A percentile compares a stretch with the other conserved stretches of the same genome.
phyloP scores from a whole-genome alignment of 2,888 invertebrate species.

The Epistrophella euchroma region DNA sequence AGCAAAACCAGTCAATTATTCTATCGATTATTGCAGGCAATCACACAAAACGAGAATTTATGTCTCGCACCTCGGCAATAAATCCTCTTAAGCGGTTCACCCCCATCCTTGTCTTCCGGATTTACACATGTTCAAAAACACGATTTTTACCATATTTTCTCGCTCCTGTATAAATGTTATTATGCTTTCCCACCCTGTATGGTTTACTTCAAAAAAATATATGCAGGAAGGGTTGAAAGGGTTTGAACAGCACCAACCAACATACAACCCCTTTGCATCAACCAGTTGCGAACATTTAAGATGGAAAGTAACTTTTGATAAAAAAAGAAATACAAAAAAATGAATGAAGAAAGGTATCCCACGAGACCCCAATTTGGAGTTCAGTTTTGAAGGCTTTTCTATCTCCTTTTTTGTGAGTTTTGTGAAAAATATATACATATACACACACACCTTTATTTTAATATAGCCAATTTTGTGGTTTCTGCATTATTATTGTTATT shows the following conservation, averaged over 20 bases:
- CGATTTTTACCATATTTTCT: constrained; percentile 63
- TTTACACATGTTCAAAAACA: constrained; percentile 75
- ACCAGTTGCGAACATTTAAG: constrained; percentile 60
- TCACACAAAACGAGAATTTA: constrained; percentile 83
- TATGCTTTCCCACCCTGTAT: constrained; percentile 39
- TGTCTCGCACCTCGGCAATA: constrained; percentile 80
- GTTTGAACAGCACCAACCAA: not conserved
- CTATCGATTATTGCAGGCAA: constrained; percentile 82
- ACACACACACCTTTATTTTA: not conserved
- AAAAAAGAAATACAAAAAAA: constrained; percentile 16
- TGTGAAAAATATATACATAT: not conserved
- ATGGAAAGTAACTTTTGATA: constrained; percentile 35
- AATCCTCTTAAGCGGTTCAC: constrained; percentile 79
- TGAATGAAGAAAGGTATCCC: constrained; percentile 42
- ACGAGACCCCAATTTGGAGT: constrained; percentile 52
- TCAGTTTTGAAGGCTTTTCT: not conserved
- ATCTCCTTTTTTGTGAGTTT: not conserved
- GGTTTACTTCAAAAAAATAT: constrained; percentile 17
- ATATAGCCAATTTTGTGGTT: not conserved
- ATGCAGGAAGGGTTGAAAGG: constrained; percentile 57
- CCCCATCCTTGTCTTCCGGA: constrained; percentile 49
- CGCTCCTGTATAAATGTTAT: not conserved
- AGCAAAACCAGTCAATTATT: constrained; percentile 78
- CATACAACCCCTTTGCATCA: constrained; percentile 13
- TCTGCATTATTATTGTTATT: not conserved